Evolutionary conservation across 1,140 invertebrate genomes (phyloP), one percentile per base, ranked within the genome.

Genomic region (Neodiprion virginianus): DNA sequence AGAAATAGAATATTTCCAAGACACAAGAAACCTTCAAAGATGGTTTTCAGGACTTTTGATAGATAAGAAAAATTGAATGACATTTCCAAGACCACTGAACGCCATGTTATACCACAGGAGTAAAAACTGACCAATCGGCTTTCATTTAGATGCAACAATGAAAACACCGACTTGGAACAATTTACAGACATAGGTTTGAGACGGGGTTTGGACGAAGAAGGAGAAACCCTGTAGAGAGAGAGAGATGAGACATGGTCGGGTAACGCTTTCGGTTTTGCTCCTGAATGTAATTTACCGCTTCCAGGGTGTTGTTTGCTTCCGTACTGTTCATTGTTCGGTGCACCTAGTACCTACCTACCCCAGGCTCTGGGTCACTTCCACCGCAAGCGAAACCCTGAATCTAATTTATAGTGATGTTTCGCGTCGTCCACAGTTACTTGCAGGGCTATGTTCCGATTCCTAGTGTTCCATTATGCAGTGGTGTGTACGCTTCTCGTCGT

Each of bases 401-500:
- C 83, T 85, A 87, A 87, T 87, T 87, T 87, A 87, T 87, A 85
- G 85, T 77, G 82, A 86, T 87, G 86, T 87, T 87, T 87, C 83
- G 83, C 85, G 85, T 87, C 86, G 82, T 83, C 81, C 83, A 84
- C 86, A 87, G 85, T 81, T 81, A 79, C 83, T 83, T 78, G 81
- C 82, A 81, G 84, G 28, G 82, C 82, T 85, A 84, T 86, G 85
- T 87, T 61, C 85, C 86, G 82, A 86, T 87, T 86, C 84, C 84
- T 86, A 83, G 85, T 87, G 86, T 87, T 86, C 84, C 84, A 86
- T 86, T 86, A 85, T 85, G 81, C 85, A 76, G 4, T 61, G 53
- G 53, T 61, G 53, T 61, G 53, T 61, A 61, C 53, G 11, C 8
- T 4, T 4, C 53, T 12, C 53, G 53, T 40, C 28, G 28, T 40